phyloP scores from a whole-genome alignment of 2,113 vertebrate species.

The Pterocles gutturalis region DNA sequence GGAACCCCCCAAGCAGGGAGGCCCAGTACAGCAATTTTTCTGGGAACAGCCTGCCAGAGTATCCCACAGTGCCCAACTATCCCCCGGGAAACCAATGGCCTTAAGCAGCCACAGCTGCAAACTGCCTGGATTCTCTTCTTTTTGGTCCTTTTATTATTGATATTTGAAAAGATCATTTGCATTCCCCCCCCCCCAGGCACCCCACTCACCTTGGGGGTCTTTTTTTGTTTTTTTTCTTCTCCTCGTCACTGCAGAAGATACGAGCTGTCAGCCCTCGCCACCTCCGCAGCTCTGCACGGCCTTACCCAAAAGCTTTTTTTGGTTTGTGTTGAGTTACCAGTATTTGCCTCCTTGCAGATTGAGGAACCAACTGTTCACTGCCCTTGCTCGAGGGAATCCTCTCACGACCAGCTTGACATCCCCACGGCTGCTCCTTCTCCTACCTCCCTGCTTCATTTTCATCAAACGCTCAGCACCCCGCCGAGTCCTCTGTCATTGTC shows the following conservation, averaged over 20 bases:
- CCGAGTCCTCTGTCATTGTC: not conserved
- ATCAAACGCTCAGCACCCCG: not conserved
- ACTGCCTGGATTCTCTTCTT: constrained; percentile 51
- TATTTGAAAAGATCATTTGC: constrained; percentile 42
- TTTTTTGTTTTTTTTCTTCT: not conserved
- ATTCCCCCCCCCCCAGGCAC: not conserved
- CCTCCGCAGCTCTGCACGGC: not conserved
- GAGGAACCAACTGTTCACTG: not conserved
- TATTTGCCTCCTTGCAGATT: not conserved
- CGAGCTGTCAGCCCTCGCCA: not conserved
- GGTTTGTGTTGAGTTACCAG: not conserved
- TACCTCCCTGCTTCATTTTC: not conserved
- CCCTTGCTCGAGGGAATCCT: not conserved
- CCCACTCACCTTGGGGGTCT: not conserved
- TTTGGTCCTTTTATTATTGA: constrained; percentile 21
- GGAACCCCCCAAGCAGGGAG: constrained; percentile 83
- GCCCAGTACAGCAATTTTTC: constrained; percentile 86
- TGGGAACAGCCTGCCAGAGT: constrained; percentile 92
- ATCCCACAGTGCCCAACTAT: constrained; percentile 92
- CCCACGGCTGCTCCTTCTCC: not conserved
- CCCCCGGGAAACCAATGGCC: constrained; percentile 79
- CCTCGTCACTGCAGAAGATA: not conserved
- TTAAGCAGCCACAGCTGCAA: constrained; percentile 32
- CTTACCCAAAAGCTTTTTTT: not conserved
- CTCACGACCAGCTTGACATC: not conserved